Percentiles rank a stretch among this genome's conserved stretches.
Evolutionary conservation across 2,113 vertebrate genomes (phyloP).

Genomic region (Scatophagus argus): DNA sequence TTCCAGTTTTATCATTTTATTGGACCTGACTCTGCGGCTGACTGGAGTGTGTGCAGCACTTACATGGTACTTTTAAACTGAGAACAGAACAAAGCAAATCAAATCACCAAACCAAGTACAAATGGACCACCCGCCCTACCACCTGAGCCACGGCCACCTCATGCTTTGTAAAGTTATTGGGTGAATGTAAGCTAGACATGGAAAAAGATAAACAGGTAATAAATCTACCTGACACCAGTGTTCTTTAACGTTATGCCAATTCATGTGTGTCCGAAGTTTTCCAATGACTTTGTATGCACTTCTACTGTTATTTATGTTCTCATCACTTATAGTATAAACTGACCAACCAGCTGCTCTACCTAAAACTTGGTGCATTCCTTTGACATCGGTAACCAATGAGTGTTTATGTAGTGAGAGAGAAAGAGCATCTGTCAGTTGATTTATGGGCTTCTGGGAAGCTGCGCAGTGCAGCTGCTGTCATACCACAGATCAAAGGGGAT

Average conservation of each 20-base stretch:
- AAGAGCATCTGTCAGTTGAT: conserved; percentile 51
- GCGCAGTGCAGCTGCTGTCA: conserved; percentile 72
- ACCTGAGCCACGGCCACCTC: conserved; percentile 29
- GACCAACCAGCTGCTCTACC: conserved; percentile 5
- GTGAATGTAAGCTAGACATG: conserved; percentile 1
- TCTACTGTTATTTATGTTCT: conserved; percentile 40
- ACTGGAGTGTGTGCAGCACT: not conserved
- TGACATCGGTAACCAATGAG: conserved; percentile 15
- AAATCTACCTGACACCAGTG: conserved; percentile 18
- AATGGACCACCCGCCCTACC: conserved; percentile 10
- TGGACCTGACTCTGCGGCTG: too few relatives aligned
- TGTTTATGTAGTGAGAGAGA: not conserved
- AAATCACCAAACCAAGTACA: conserved; percentile 2
- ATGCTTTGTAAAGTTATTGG: conserved; percentile 5
- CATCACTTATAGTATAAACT: conserved; percentile 18
- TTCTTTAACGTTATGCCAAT: not conserved
- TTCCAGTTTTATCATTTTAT: not conserved
- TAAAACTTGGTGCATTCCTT: conserved; percentile 28
- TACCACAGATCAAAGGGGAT: conserved; percentile 67
- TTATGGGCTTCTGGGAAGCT: conserved; percentile 55
- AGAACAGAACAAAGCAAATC: conserved; percentile 17
- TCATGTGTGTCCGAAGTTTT: not conserved
- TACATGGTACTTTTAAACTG: not conserved
- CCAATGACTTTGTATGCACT: not conserved
- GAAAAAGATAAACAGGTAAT: conserved; percentile 6